phyloP scores from a whole-genome alignment of 2,113 vertebrate genomes.

The Laterallus jamaicensis region DNA sequence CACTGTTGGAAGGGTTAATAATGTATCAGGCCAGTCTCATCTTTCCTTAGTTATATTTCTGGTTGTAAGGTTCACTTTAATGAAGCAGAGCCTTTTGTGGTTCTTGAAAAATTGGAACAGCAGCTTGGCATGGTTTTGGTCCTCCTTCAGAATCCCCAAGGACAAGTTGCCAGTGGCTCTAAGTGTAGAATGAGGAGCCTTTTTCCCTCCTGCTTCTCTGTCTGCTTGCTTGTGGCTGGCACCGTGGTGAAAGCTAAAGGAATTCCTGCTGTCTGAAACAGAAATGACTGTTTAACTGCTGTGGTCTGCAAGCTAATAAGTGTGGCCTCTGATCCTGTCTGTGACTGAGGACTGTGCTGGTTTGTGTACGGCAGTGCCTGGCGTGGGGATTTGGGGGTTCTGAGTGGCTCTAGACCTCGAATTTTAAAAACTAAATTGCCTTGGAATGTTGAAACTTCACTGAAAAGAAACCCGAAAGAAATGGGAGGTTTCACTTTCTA shows the following conservation, averaged over 20 bases:
- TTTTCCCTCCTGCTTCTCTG: background rate
- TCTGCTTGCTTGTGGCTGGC: background rate
- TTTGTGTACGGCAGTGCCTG: background rate
- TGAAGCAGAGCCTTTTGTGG: background rate
- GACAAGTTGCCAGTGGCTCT: background rate
- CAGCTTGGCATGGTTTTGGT: background rate
- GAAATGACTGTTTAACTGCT: background rate
- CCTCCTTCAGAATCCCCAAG: background rate
- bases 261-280: background rate
- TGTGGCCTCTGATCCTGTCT: background rate
- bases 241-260: background rate
- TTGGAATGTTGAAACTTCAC: background rate
- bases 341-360: background rate
- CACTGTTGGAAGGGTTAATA: background rate
- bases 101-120: background rate
- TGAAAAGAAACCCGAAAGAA: background rate
- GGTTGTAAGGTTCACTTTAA: background rate
- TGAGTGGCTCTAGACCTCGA: background rate
- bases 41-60: background rate
- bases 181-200: background rate
- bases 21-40: background rate
- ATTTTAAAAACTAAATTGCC: too few species aligned
- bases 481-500: background rate
- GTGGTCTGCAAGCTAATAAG: background rate
- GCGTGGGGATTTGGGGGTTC: background rate